Base-by-base conservation (phyloP, 2,797 vertebrate species). In the Liasis olivaceus region DNA sequence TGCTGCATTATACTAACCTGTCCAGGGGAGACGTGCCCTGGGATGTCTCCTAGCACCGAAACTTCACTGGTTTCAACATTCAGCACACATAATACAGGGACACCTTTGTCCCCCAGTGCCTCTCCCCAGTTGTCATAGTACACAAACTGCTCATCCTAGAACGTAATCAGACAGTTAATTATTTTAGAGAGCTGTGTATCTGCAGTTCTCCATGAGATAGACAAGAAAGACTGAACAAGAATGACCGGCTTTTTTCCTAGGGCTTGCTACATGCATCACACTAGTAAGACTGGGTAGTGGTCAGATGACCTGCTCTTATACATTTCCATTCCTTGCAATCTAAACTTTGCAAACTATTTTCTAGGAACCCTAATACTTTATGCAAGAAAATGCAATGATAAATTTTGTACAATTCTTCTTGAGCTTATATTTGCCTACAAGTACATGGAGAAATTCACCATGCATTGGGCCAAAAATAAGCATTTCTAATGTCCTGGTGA, bases 71-170 rank as follows among this genome's bases (percentile, higher is more conserved):
- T 97, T 77, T 99, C 98, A 0, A 99, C 96, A 51, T 98, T 99
- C 97, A 99, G 97, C 94, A 98, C 89, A 22, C 99, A 99, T 88
- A 99, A 98, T 17, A 98, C 97, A 0, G 99, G 99, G 5, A 95
- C 5, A 42, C 98, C 99, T 95, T 98, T 98, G 66, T 96, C 94
- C 90, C 98, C 98, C 90, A 99, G 97, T 0, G 95, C 95, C 95
- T 99, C 99, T 20, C 99, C 99, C 99, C 99, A 99, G 94, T 99
- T 99, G 96, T 99, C 99, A 0, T 96, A 96, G 96, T 98, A 99
- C 91, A 98, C 92, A 93, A 99, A 99, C 96, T 98, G 98, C 95
- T 99, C 97, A 3, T 97, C 98, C 99, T 99, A 97, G 0, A 5
- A 94, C 54, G 96, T 59, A 93, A 86, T 36, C 85, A 93, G 15